Conservation (phyloP, 2,113 vertebrate species). For the Myrmecophaga tridactyla region DNA sequence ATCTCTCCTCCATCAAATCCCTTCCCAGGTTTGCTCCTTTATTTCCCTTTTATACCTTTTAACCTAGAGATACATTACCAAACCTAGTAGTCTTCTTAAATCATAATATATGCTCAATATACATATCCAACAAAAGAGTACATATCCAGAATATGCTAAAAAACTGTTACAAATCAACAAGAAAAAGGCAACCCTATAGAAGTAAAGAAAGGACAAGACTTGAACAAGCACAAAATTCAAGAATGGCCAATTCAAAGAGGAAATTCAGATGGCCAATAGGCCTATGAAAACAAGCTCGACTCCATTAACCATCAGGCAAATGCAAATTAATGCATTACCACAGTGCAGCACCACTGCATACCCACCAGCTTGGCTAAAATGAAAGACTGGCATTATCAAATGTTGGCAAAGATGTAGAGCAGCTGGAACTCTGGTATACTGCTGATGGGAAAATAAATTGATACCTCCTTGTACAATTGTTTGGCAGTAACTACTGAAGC, state of each 20-base stretch:
- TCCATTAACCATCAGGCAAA: too few species aligned
- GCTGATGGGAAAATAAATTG: background rate
- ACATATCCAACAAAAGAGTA: background rate
- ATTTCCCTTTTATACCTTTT: background rate
- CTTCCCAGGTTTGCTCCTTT: background rate
- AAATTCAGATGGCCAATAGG: too few species aligned
- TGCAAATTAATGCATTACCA: too few species aligned
- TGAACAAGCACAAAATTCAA: background rate
- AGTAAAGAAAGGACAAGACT: background rate
- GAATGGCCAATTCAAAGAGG: background rate
- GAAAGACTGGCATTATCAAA: background rate
- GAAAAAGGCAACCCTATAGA: background rate
- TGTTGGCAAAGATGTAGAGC: background rate
- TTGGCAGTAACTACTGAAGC: background rate
- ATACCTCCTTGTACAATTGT: background rate
- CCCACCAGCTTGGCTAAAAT: background rate
- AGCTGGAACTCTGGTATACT: background rate
- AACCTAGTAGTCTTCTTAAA: background rate
- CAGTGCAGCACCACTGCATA: too few species aligned
- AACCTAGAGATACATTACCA: background rate
- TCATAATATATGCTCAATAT: background rate
- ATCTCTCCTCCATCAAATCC: background rate
- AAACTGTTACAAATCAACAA: background rate
- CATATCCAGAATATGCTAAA: background rate
- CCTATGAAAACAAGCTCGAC: too few species aligned